Conservation (phyloP, 2,797 vertebrate genomes). For the Chaenodraco wilsoni region DNA sequence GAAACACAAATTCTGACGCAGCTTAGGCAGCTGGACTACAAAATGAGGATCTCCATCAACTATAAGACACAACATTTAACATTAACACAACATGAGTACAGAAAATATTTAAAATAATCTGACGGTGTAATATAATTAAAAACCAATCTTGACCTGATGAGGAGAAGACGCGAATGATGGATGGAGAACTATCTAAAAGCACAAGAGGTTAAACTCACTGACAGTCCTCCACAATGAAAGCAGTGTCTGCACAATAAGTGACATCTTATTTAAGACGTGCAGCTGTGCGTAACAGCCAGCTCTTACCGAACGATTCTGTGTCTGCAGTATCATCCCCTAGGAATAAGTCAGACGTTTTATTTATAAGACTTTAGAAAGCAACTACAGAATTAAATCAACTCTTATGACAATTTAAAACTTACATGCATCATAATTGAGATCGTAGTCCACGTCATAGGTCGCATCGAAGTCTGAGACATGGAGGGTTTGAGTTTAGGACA, state of each 20-base stretch:
- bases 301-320: slow-evolving; percentile 65
- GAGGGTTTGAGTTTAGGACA: not conserved
- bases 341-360: slow-evolving; percentile 19
- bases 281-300: not conserved
- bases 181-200: slow-evolving; percentile 68
- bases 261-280: not conserved
- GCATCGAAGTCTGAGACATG: slow-evolving; percentile 78
- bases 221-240: slow-evolving; percentile 48
- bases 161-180: slow-evolving; percentile 73
- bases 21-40: slow-evolving; percentile 84
- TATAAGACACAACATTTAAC: slow-evolving; percentile 55
- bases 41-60: slow-evolving; percentile 92
- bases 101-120: not conserved
- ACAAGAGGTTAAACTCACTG: slow-evolving; percentile 68
- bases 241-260: not conserved
- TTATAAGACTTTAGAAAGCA: not conserved
- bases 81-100: not conserved
- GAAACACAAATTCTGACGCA: slow-evolving; percentile 86
- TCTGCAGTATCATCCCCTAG: slow-evolving; percentile 70
- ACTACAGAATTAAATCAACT: not conserved
- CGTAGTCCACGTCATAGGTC: slow-evolving; percentile 81
- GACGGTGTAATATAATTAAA: not conserved
- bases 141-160: slow-evolving; percentile 80
- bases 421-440: slow-evolving; percentile 79
- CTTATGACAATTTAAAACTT: slow-evolving; percentile 52